A percentile compares a stretch with the other conserved stretches of the same genome.
These are phyloP conservation scores for Achlya flavicornis DNA, from an alignment of 2,888 invertebrate genomes.

Conservation along the genomic window DNA sequence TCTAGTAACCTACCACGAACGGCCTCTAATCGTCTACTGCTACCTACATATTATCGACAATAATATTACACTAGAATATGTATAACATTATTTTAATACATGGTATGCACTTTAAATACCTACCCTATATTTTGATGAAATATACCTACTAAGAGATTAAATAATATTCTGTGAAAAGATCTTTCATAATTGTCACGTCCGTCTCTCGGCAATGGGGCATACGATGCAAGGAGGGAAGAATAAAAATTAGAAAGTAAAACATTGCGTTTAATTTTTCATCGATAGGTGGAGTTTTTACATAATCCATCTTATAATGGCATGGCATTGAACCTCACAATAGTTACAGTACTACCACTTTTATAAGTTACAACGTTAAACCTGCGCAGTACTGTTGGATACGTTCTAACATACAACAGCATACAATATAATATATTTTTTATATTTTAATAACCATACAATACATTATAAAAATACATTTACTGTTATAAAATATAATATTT, in stretches of 20 bases:
- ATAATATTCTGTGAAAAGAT: no score
- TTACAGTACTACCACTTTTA: neutral
- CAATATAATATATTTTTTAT: no score
- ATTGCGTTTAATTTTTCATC: neutral
- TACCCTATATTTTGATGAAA: neutral
- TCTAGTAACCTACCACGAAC: neutral
- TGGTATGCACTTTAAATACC: neutral
- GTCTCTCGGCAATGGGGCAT: neutral
- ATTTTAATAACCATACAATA: no score
- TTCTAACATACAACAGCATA: no score
- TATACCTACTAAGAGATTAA: no score
- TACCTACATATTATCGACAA: slow-evolving; percentile 6
- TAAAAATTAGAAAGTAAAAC: neutral
- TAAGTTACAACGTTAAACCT: no score
- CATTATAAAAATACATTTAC: no score
- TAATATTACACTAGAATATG: neutral
- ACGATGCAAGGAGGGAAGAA: neutral
- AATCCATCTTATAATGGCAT: neutral
- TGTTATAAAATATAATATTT: no score
- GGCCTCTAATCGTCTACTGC: slow-evolving; percentile 3
- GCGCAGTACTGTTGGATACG: no score
- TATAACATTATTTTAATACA: neutral
- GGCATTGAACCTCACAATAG: neutral
- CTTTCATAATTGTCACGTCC: neutral
- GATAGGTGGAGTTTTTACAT: neutral